Conservation (phyloP, 2,797 vertebrate species). For the Nasua narica region DNA sequence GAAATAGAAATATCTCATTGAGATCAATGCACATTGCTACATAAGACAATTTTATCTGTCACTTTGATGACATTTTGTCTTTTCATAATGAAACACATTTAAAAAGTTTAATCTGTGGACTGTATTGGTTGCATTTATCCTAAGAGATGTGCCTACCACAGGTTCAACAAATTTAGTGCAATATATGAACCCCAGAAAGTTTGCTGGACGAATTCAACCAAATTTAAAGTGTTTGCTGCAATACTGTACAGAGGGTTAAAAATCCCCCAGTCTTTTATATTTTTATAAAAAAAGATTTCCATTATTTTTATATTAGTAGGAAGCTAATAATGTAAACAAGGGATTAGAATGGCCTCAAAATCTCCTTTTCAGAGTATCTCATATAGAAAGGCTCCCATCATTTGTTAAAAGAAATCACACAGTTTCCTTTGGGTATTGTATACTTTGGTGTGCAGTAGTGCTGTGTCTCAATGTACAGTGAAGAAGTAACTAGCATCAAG, state of each 20-base stretch:
- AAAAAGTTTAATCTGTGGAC: constrained; percentile 90
- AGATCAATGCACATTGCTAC: constrained; percentile 99
- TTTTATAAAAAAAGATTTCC: constrained; percentile 81
- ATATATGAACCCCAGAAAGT: constrained; percentile 95
- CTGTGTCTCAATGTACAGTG: constrained; percentile 84
- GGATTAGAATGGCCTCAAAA: constrained; percentile 83
- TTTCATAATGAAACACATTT: constrained; percentile 91
- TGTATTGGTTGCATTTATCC: constrained; percentile 95
- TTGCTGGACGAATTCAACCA: constrained; percentile 89
- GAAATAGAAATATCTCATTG: constrained; percentile 99
- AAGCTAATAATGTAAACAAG: constrained; percentile 86
- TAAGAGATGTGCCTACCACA: constrained; percentile 95
- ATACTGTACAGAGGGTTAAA: constrained; percentile 83
- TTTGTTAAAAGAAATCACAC: constrained; percentile 78
- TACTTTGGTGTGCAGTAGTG: constrained; percentile 88
- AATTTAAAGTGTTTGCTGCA: constrained; percentile 87
- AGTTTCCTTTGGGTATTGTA: constrained; percentile 85
- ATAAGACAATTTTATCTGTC: constrained; percentile 98
- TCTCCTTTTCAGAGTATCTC: constrained; percentile 79
- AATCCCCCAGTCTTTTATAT: constrained; percentile 79
- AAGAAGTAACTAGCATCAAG: constrained; percentile 81
- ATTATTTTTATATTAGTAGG: constrained; percentile 78
- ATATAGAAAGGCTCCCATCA: constrained; percentile 82
- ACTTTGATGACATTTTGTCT: constrained; percentile 91
- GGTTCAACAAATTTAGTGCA: constrained; percentile 97